A percentile compares a stretch with the other conserved stretches of the same genome.
phyloP scores from a whole-genome alignment of 2,113 vertebrate species.

The Manacus vitellinus region DNA sequence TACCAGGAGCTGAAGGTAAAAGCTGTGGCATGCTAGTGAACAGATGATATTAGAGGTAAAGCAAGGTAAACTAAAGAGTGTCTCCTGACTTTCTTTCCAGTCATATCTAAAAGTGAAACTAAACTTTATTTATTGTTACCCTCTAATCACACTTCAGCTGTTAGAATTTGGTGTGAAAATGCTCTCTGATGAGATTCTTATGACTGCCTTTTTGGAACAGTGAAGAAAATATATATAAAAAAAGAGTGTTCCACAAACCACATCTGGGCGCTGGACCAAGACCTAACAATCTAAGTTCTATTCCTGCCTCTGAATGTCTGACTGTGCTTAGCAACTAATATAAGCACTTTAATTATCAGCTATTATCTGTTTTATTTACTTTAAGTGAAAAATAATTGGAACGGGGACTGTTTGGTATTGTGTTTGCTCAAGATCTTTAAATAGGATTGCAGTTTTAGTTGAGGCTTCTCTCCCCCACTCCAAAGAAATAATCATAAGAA shows the following conservation, averaged over 20 bases:
- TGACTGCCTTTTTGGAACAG: neutral
- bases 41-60: neutral
- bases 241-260: neutral
- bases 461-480: neutral
- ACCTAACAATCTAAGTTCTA: neutral
- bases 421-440: neutral
- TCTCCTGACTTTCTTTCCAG: neutral
- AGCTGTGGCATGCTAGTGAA: neutral
- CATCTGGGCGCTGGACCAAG: neutral
- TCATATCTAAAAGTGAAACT: neutral
- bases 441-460: neutral
- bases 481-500: neutral
- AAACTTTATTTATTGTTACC: neutral
- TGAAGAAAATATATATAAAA: neutral
- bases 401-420: neutral
- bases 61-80: neutral
- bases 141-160: neutral
- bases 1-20: neutral
- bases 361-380: neutral
- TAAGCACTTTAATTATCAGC: neutral
- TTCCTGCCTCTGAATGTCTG: neutral
- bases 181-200: neutral
- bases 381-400: neutral
- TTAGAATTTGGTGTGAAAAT: neutral
- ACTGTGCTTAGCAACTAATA: neutral